phyloP scores from a whole-genome alignment of 2,888 invertebrate species.

The Polydrusus cervinus region DNA sequence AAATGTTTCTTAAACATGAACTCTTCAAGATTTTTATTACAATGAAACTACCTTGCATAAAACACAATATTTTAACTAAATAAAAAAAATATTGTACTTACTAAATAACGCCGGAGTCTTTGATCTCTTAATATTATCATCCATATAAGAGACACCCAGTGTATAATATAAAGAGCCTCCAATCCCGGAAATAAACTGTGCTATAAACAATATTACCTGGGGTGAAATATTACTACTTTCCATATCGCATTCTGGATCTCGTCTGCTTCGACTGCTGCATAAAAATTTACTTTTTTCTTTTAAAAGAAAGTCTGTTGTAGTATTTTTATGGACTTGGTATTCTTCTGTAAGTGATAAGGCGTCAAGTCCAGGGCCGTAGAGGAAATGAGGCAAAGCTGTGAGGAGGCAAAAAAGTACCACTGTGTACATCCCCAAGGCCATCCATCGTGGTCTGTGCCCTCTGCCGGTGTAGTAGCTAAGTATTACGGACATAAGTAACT shows the following conservation, averaged over 20 bases:
- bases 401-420: conserved; percentile 79
- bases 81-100: conserved; percentile 66
- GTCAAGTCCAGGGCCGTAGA: conserved; percentile 81
- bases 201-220: conserved; percentile 76
- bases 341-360: conserved; percentile 78
- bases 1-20: too few relatives aligned
- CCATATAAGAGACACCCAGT: conserved; percentile 83
- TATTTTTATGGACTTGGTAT: conserved; percentile 73
- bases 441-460: conserved; percentile 83
- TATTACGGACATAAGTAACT: conserved; percentile 74
- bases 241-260: conserved; percentile 64
- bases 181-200: conserved; percentile 82
- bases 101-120: conserved; percentile 82
- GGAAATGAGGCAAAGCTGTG: conserved; percentile 79
- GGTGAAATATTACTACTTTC: conserved; percentile 76
- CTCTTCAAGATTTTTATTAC: too few relatives aligned
- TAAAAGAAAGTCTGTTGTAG: conserved; percentile 70
- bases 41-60: too few relatives aligned
- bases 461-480: conserved; percentile 82
- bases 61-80: too few relatives aligned
- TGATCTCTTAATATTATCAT: conserved; percentile 83
- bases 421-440: conserved; percentile 76
- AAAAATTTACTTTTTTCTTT: conserved; percentile 75
- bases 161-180: conserved; percentile 82
- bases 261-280: conserved; percentile 69